A percentile compares a stretch with the other conserved stretches of the same genome.
phyloP scores from a whole-genome alignment of 1,140 invertebrate genomes.

The Sycophaga agraensis region DNA sequence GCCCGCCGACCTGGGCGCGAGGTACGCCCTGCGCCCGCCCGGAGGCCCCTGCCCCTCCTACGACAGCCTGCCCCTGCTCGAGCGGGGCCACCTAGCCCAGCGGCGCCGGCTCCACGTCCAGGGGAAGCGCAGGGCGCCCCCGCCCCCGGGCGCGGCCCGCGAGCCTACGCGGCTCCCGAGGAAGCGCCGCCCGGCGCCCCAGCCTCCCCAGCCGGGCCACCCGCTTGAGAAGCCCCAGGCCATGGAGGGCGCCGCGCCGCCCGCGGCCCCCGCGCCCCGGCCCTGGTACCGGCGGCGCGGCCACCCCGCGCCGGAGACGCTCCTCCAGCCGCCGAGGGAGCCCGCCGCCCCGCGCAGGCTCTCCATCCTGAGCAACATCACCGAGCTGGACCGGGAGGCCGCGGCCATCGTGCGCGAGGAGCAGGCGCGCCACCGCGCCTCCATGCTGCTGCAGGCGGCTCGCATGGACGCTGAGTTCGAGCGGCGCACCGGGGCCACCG shows the following conservation, averaged over 20 bases:
- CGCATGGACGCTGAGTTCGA: constrained; percentile 45
- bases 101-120: constrained; percentile 63
- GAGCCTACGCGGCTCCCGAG: neutral
- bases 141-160: constrained; percentile 60
- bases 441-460: constrained; percentile 44
- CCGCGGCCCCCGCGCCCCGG: constrained; percentile 47
- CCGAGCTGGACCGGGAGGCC: constrained; percentile 77
- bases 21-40: constrained; percentile 50
- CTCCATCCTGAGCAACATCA: constrained; percentile 75
- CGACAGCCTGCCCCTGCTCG: constrained; percentile 54
- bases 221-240: too few species aligned
- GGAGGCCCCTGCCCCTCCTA: constrained; percentile 56
- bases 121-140: constrained; percentile 72
- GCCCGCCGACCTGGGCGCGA: constrained; percentile 43
- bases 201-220: constrained; percentile 62
- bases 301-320: constrained; percentile 28
- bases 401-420: constrained; percentile 70
- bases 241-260: constrained; percentile 30
- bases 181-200: constrained; percentile 59
- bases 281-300: constrained; percentile 63
- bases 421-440: constrained; percentile 49
- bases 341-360: constrained; percentile 64
- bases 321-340: constrained; percentile 43
- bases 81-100: constrained; percentile 26
- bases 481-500: constrained; percentile 42